A percentile compares a stretch with the other conserved stretches of the same genome.
phyloP scores from a whole-genome alignment of 2,113 vertebrate species.

The Ceratotherium simum region DNA sequence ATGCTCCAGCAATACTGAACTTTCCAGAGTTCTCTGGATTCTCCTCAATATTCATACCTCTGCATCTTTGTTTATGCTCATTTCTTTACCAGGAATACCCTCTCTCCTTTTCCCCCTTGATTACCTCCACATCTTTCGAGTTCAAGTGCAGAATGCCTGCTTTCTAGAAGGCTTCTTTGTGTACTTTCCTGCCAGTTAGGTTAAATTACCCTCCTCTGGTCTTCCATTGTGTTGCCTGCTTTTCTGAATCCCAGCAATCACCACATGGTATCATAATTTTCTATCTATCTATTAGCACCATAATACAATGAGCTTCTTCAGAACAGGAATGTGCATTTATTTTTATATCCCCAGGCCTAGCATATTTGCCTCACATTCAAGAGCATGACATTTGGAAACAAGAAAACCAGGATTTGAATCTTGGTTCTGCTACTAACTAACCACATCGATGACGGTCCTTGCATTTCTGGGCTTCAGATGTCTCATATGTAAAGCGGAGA shows the following conservation, averaged over 20 bases:
- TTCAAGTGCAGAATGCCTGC: background rate
- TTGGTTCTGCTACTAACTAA: background rate
- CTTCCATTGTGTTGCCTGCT: background rate
- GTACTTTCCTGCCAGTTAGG: background rate
- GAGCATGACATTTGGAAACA: background rate
- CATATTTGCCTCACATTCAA: background rate
- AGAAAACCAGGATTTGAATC: background rate
- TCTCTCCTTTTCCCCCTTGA: background rate
- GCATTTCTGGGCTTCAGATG: background rate
- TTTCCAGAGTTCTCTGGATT: background rate
- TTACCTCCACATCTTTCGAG: background rate
- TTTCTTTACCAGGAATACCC: background rate
- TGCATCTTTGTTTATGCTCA: background rate
- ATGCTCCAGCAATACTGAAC: background rate
- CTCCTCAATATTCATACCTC: background rate
- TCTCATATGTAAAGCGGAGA: background rate
- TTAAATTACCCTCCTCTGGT: background rate
- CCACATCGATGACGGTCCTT: background rate
- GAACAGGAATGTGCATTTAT: background rate
- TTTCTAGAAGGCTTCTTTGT: background rate
- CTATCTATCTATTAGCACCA: background rate
- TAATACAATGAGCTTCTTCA: background rate
- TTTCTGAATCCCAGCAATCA: background rate
- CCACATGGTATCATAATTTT: background rate
- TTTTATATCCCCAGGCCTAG: background rate